Base-by-base conservation (phyloP, 2,888 invertebrate species). In the Limnephilus auricula region DNA sequence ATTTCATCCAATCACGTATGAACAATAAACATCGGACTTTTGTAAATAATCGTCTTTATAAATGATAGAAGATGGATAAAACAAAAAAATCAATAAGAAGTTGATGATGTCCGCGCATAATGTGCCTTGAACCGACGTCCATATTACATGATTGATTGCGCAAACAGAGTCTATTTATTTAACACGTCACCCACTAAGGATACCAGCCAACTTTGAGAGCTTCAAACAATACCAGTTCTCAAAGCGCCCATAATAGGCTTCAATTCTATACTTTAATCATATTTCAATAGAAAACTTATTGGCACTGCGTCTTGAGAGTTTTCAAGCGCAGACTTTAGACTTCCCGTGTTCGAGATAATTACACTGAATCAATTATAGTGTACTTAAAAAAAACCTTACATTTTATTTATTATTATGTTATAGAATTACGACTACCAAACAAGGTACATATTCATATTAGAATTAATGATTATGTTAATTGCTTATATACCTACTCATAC, bases 271-370 rank as follows among this genome's bases (percentile, higher is more conserved):
- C 65, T 65, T 65, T 65, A 65, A 9, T 25, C 25, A 25, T 25
- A 65, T 65, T 65, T 65, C 65, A 65, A 65, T 65, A 65, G 65
- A 65, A 65, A 65, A 65, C 65, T 65, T 65, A 65, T 65, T 65
- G 65, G 65, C 65, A 25, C 9, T 25, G 65, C 25, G 25, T 65
- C 65, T 65, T 65, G 6, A 5, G 65, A 25, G 3, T 65, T 65
- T 9, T 25, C 65, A 65, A 50, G 18, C 18, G n/a, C 65, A 65
- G 25, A 65, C 65, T 25, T n/a, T 65, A 25, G 65, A 50, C 50
- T 50, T 50, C 50, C 50, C 50, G 5, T 18, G 50, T 50, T 50
- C 50, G 50, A 50, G 50, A 50, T 50, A 50, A 50, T 50, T 0
- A 65, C 65, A 25, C 9, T 65, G 25, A 65, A 65, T 65, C 25